phyloP scores from a whole-genome alignment of 2,797 vertebrate species.

The Trichosurus vulpecula region DNA sequence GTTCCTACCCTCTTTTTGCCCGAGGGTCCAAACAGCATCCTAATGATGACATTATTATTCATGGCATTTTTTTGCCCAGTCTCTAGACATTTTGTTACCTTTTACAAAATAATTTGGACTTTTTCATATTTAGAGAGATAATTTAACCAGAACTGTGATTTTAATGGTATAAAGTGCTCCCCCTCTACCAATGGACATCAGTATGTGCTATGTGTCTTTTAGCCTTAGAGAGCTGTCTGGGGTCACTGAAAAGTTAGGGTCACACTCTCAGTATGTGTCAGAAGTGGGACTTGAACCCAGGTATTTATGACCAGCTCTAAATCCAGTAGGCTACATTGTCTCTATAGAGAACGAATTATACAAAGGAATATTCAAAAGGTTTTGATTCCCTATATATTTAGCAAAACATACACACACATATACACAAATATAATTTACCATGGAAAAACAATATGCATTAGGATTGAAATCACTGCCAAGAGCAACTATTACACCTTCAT shows the following conservation, averaged over 20 bases:
- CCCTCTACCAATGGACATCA: neutral
- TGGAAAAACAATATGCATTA: conserved; percentile 97
- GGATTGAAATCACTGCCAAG: conserved; percentile 99
- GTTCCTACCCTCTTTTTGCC: neutral
- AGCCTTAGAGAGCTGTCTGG: neutral
- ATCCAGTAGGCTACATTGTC: neutral
- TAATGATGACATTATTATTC: neutral
- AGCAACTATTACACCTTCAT: conserved; percentile 94
- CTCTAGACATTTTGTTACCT: neutral
- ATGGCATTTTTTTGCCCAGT: neutral
- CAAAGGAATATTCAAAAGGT: neutral
- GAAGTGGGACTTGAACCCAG: neutral
- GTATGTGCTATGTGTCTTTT: neutral
- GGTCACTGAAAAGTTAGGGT: neutral
- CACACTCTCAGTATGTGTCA: neutral
- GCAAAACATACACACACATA: conserved; percentile 11
- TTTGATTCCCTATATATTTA: neutral
- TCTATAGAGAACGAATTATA: neutral
- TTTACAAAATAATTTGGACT: neutral
- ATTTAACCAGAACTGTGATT: neutral
- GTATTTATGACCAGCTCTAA: neutral
- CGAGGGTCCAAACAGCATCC: neutral
- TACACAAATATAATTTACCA: conserved; percentile 87
- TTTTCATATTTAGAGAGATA: neutral
- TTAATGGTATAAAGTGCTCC: neutral